Base-by-base conservation (phyloP, 1,140 invertebrate species). In the Venustaconcha ellipsiformis region DNA sequence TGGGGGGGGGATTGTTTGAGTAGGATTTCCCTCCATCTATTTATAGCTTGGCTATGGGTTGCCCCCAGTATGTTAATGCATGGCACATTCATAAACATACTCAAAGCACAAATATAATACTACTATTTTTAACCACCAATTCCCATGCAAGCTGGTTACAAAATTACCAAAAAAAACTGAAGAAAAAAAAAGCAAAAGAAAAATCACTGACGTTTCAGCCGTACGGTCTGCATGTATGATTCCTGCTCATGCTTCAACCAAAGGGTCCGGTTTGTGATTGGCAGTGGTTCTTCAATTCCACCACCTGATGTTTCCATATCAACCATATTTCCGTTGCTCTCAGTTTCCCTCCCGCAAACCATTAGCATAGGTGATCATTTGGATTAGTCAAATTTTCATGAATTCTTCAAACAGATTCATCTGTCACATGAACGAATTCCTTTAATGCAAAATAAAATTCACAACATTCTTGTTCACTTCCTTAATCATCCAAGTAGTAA, bases 201-300 rank as follows among this genome's bases (percentile, higher is more conserved):
- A 48, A 48, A 57, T 68, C 79, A 82, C 81, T 78, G 78, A 82
- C 81, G 79, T 82, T 82, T 82, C 18, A 82, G 65, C 30, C 77
- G 74, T 72, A 80, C 72, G 1, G 76, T 77, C 69, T 80, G 76
- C 59, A 76, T 70, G 69, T 82, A 80, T 13, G 79, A 67, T 58
- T 80, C 76, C 70, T 82, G 81, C 56, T 82, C 76, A 59, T 80
- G 81, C 62, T 74, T 75, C 13, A 82, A 72, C 81, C 81, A 82
- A 55, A 80, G 26, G n/a, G 81, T 74, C 8, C 79, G 66, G 68
- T 77, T 70, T 13, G 57, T 63, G 18, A 77, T 57, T 17, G 75
- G 75, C 56, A 77, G 65, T 67, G 75, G 75, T 48, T 77, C 75
- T 20, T 77, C 72, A 8, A 77, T 70, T 67, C 75, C 75, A 67